Conservation (phyloP, 2,888 invertebrate species). For the Orgyia antiqua region DNA sequence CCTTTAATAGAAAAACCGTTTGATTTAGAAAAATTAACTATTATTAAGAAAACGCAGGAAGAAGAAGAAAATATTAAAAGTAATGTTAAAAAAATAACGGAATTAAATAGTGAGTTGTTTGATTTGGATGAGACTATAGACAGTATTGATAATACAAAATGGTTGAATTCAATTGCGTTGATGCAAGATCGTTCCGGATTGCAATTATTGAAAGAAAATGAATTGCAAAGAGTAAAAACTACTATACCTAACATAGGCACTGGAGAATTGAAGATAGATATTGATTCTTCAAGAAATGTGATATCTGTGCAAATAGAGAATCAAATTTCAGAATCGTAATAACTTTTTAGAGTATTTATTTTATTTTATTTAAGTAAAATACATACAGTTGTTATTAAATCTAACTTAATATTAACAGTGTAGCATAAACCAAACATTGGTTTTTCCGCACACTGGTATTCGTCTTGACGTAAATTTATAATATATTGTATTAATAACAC, state of each 20-base stretch:
- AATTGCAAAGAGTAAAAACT: constrained; percentile 31
- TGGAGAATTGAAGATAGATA: constrained; percentile 44
- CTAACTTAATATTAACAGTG: too few species aligned
- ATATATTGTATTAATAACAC: too few species aligned
- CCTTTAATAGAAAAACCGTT: constrained; percentile 5
- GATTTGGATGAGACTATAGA: constrained; percentile 10
- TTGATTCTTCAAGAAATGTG: constrained; percentile 24
- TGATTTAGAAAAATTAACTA: constrained; percentile 7
- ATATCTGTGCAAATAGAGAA: constrained; percentile 18
- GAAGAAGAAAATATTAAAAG: constrained; percentile 24
- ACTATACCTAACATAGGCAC: constrained; percentile 19
- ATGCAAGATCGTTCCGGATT: constrained; percentile 37
- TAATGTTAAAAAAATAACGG: constrained; percentile 36
- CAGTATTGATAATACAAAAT: constrained; percentile 42
- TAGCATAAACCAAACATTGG: too few species aligned
- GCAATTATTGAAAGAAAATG: constrained; percentile 38
- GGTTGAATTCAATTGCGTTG: constrained; percentile 42
- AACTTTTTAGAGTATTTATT: neutral
- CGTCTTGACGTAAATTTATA: too few species aligned
- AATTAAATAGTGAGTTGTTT: constrained; percentile 30
- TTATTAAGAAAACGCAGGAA: constrained; percentile 10
- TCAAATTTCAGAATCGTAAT: neutral
- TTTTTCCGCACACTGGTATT: too few species aligned
- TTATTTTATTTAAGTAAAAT: too few species aligned
- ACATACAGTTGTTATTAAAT: too few species aligned